A percentile compares a stretch with the other conserved stretches of the same genome.
These are phyloP conservation scores for Spea bombifrons DNA, from an alignment of 2,113 vertebrate species.

Conservation along the genomic window DNA sequence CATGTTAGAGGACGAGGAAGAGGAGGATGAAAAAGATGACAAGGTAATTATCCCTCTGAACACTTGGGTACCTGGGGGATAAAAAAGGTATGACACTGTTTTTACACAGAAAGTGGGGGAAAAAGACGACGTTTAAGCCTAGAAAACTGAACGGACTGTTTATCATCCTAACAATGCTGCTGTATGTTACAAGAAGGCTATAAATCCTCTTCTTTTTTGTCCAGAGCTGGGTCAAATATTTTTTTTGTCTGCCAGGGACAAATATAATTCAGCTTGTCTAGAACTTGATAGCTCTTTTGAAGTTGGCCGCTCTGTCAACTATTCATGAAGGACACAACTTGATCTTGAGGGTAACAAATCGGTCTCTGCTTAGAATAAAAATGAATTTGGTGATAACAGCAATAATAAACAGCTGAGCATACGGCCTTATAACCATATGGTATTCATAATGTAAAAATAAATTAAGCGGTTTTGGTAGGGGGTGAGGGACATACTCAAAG, in stretches of 20 bases:
- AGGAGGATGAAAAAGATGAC: slow-evolving; percentile 99
- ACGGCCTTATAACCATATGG: no score
- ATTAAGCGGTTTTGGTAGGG: no score
- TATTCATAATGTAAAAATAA: no score
- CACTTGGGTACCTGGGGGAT: slow-evolving; percentile 71
- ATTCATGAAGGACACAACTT: slow-evolving; percentile 71
- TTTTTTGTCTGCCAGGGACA: slow-evolving; percentile 61
- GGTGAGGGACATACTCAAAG: no score
- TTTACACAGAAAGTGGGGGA: slow-evolving; percentile 76
- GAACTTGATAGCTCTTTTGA: slow-evolving; percentile 68
- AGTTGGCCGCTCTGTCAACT: slow-evolving; percentile 66
- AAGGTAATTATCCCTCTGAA: slow-evolving; percentile 94
- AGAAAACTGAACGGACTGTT: slow-evolving; percentile 78
- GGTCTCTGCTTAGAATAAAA: slow-evolving; percentile 47
- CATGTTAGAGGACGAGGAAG: slow-evolving; percentile 94
- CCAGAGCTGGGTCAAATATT: slow-evolving; percentile 65
- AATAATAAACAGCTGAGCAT: not conserved
- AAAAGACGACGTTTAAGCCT: slow-evolving; percentile 72
- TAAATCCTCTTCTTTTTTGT: slow-evolving; percentile 65
- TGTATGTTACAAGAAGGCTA: slow-evolving; percentile 61
- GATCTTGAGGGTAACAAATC: slow-evolving; percentile 63
- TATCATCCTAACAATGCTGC: slow-evolving; percentile 74
- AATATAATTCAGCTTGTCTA: slow-evolving; percentile 69
- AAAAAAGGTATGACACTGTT: slow-evolving; percentile 70
- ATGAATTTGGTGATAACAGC: not conserved